A percentile compares a stretch with the other conserved stretches of the same genome.
Conservation (phyloP, 2,888 invertebrate genomes). For the Oithona nana region DNA sequence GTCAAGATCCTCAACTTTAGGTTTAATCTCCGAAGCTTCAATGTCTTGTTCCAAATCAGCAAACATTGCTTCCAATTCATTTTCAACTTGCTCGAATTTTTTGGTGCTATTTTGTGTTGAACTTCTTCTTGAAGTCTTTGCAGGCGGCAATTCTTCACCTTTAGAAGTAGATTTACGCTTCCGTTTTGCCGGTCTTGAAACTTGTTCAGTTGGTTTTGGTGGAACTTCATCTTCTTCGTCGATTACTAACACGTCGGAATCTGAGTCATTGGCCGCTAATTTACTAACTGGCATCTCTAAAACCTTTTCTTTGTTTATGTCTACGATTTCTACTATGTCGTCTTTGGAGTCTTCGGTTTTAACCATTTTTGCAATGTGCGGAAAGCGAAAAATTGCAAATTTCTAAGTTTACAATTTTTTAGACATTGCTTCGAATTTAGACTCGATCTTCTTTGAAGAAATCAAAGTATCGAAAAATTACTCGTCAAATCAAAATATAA, state of each 20-base stretch:
- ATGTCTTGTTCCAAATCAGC: constrained; percentile 10
- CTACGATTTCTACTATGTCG: too few relatives aligned
- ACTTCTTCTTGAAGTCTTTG: neutral
- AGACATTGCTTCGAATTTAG: too few relatives aligned
- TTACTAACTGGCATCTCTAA: too few relatives aligned
- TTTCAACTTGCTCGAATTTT: constrained; percentile 16
- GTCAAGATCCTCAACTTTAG: neutral
- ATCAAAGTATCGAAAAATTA: too few relatives aligned
- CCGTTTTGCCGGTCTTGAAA: neutral
- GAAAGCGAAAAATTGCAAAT: too few relatives aligned
- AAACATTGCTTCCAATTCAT: constrained; percentile 15
- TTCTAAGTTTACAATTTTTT: too few relatives aligned
- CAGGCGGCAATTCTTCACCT: neutral
- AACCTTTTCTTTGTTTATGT: too few relatives aligned
- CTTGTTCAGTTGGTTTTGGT: neutral
- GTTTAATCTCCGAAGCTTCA: neutral
- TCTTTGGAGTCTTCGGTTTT: too few relatives aligned
- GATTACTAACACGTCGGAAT: neutral
- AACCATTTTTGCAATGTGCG: too few relatives aligned
- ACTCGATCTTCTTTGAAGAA: too few relatives aligned
- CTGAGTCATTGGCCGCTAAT: neutral
- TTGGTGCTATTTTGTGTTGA: neutral
- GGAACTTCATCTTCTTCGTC: neutral
- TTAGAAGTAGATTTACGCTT: neutral
- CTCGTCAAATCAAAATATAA: too few relatives aligned